Evolutionary conservation across 2,888 invertebrate genomes (phyloP).

Genomic region (Stramonita haemastoma): DNA sequence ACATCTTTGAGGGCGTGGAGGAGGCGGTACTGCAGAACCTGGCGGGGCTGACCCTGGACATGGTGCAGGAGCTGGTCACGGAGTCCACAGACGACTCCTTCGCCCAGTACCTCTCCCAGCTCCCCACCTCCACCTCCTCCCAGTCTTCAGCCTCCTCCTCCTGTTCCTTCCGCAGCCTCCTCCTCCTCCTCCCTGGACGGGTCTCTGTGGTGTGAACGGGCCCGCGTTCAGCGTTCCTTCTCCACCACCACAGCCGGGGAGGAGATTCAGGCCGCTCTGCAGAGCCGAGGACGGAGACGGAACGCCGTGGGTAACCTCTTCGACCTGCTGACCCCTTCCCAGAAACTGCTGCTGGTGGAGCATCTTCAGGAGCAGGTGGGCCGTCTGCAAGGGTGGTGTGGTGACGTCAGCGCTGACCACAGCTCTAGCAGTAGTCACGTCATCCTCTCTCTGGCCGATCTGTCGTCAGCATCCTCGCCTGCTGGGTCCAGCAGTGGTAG

Average conservation of each 20-base stretch:
- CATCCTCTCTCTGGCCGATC: neutral
- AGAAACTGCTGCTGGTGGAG: conserved; percentile 38
- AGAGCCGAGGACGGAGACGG: neutral
- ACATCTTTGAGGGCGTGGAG: conserved; percentile 43
- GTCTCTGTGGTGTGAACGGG: neutral
- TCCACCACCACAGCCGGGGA: conserved; percentile 19
- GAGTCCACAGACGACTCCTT: neutral
- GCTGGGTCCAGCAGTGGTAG: neutral
- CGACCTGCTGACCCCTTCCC: conserved; percentile 26
- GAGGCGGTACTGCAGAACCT: conserved; percentile 33
- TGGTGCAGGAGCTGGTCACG: neutral
- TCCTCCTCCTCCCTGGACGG: no score
- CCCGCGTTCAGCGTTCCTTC: conserved; percentile 15
- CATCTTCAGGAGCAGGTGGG: conserved; percentile 33
- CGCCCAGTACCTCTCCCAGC: neutral
- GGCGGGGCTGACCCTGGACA: conserved; percentile 25
- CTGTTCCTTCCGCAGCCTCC: no score
- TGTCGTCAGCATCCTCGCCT: neutral
- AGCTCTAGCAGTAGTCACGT: neutral
- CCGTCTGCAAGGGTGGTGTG: neutral
- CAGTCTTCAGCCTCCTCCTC: no score
- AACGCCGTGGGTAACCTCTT: conserved; percentile 44
- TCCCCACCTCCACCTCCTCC: neutral
- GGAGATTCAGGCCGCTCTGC: neutral
- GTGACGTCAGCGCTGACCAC: neutral